Base-by-base conservation (phyloP, 1,140 invertebrate genomes). In the Macrotrachela quadricornifera region DNA sequence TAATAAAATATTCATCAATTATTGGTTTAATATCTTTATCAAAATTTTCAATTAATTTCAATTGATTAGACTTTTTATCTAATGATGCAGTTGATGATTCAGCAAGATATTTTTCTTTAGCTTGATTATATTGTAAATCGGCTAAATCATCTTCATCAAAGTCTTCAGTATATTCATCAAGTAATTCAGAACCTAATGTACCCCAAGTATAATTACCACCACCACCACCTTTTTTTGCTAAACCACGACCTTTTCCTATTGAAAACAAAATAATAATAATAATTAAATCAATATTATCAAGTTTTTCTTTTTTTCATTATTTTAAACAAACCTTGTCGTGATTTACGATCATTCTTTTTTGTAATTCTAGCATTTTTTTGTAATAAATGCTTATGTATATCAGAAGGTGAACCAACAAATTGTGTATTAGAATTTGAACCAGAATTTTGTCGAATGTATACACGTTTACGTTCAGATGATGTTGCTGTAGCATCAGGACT, bases 161-260 rank as follows among this genome's bases (percentile, higher is more conserved):
- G 50, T 75, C 77, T 61, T 84, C 82, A 38, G 77, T 8, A 30
- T 30, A 30, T 30, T 53, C 46, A 58, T 73, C 61, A 46, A 56
- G 51, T 1, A 82, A 69, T 62, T 85, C 83, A 1, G 78, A 82
- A 11, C 83, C 82, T 0, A 78, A 77, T 10, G 76, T 73, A n/a
- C 83, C 83, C 83, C 83, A 85, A 1, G 83, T 82, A 0, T 81
- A 81, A 65, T 85, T 84, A 16, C 83, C 82, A 17, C 83, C 83
- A 39, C 80, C 82, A 47, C 82, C 83, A 51, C 80, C 78, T 74
- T 85, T 85, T 63, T 85, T 85, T 4, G 82, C 80, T 51, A 84
- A 67, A 1, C 82, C 82, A 57, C 82, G 73, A 30, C 21, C 21
- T 30, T 30, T 30, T 30, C 21, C 21, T 30, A 30, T n/a, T n/a